Evolutionary conservation across 2,113 vertebrate genomes (phyloP), one percentile per base, ranked within the genome.

Genomic region (Brienomyrus longianalis): DNA sequence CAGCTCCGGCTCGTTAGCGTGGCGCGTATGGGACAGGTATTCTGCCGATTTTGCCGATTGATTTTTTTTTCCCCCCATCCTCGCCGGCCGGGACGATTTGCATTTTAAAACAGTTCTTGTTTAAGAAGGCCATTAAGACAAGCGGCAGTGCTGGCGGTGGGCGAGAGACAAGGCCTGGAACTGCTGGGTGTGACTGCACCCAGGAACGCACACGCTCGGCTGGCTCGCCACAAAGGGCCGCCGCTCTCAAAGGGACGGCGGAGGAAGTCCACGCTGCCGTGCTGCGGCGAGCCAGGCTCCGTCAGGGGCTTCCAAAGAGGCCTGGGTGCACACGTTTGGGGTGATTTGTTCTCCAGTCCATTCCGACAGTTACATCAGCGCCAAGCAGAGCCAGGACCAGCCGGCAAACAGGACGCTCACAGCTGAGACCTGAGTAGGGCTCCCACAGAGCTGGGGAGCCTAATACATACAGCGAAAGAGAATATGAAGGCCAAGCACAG

Each of bases 171-270:
- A 43, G 85, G 19, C 52, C 62, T 54, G 21, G 35, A 31, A 23
- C 23, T 19, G 50, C 74, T 11, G 83, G 92, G 93, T 94, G 94
- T 94, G 95, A 92, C 93, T 92, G 92, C 93, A 90, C 94, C 93
- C 92, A 95, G 94, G 95, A 96, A 96, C 94, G 93, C 91, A 92
- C 93, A 96, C 92, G 94, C 93, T 95, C 95, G 95, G 95, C 95
- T 95, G 95, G 93, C 91, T 94, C 92, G 93, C 94, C 95, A 96
- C 94, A 96, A 96, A 95, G 94, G 94, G 93, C 91, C 92, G 90
- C 94, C 94, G 94, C 95, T 95, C 93, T 95, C 93, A 94, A 90
- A 91, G 90, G 83, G 93, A 95, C 92, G 94, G 95, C 92, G 93
- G 95, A 94, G 95, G 95, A 96, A 96, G 95, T 96, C 95, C 95